These are phyloP conservation scores for Hydropsyche tenuis DNA, from an alignment of 1,140 invertebrate species.

Conservation along the genomic window DNA sequence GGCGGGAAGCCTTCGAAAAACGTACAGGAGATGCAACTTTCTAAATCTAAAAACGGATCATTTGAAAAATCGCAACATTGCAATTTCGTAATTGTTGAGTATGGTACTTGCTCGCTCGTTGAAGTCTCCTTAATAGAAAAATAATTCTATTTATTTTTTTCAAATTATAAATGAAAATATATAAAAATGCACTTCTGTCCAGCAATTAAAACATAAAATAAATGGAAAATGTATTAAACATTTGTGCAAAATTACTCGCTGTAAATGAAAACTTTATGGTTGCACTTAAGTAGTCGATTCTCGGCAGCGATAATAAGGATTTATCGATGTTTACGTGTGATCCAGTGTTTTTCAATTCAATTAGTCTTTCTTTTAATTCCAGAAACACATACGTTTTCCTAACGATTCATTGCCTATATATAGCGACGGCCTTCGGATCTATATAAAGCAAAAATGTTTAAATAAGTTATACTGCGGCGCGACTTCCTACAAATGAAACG, in stretches of 20 bases:
- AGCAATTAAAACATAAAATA: too few species aligned
- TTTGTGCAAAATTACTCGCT: too few species aligned
- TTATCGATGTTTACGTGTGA: too few species aligned
- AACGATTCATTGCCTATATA: constrained; percentile 3
- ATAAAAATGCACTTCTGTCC: not conserved
- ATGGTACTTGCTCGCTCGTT: not conserved
- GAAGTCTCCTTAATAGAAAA: not conserved
- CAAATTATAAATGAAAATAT: not conserved
- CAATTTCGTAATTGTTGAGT: not conserved
- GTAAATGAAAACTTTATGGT: too few species aligned
- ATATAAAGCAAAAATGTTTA: constrained; percentile 19
- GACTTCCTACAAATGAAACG: constrained; percentile 4
- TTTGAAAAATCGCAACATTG: too few species aligned
- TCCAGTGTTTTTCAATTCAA: constrained; percentile 14
- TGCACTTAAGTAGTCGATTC: not conserved
- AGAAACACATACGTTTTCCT: not conserved
- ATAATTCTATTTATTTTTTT: not conserved
- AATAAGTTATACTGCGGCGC: not conserved
- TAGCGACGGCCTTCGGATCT: constrained; percentile 8
- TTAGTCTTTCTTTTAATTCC: constrained; percentile 8
- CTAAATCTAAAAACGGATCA: too few species aligned
- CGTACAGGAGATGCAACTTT: too few species aligned
- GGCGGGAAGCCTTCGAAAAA: not conserved
- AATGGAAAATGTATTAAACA: too few species aligned
- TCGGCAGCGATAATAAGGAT: constrained; percentile 2